Evolutionary conservation across 2,888 invertebrate genomes (phyloP).

Genomic region (Archaeoteleia sp.): DNA sequence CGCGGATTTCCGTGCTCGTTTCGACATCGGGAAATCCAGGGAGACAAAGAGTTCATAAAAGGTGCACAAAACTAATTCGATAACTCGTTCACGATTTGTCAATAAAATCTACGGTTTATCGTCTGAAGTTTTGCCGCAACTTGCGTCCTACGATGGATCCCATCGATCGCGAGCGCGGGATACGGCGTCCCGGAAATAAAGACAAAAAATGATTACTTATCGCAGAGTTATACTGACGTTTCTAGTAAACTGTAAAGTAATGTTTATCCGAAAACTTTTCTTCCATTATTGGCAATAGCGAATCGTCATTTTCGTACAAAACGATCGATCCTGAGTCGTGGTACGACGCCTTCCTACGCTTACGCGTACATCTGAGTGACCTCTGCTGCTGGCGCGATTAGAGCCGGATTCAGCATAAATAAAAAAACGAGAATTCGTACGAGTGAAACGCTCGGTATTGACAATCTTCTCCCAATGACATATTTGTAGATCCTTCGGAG

Average conservation of each 20-base stretch:
- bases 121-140: too few relatives aligned
- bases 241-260: constrained; percentile 20
- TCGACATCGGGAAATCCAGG: neutral
- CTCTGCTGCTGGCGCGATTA: constrained; percentile 14
- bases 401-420: constrained; percentile 25
- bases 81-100: too few relatives aligned
- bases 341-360: constrained; percentile 50
- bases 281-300: constrained; percentile 43
- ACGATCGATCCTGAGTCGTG: constrained; percentile 23
- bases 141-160: too few relatives aligned
- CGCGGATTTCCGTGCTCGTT: neutral
- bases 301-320: constrained; percentile 38
- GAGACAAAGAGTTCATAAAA: neutral
- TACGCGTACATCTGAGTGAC: constrained; percentile 36
- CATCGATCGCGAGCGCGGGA: too few relatives aligned
- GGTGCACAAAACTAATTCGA: too few relatives aligned
- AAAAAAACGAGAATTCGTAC: neutral
- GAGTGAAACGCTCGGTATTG: constrained; percentile 46
- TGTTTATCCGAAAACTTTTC: constrained; percentile 33
- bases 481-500: constrained; percentile 30
- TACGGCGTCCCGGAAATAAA: too few relatives aligned
- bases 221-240: constrained; percentile 1
- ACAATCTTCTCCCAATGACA: constrained; percentile 47
- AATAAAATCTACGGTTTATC: too few relatives aligned
- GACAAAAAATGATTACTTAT: neutral